phyloP scores from a whole-genome alignment of 2,797 vertebrate genomes.

The Lepilemur septentrionalis region DNA sequence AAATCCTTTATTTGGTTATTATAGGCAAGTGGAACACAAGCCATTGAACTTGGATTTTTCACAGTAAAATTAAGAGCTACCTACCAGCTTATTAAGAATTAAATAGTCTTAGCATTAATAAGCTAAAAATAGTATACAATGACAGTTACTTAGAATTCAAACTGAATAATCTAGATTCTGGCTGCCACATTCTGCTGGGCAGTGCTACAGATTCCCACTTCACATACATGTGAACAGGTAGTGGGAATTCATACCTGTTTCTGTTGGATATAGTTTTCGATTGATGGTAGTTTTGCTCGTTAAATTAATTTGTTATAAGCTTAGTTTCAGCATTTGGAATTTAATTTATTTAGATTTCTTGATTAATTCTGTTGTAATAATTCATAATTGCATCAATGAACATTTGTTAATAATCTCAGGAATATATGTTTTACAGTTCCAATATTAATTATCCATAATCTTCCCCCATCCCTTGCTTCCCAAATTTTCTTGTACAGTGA shows the following conservation, averaged over 20 bases:
- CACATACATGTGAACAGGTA: background rate
- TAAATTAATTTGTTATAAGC: background rate
- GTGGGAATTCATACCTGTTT: background rate
- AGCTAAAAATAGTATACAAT: background rate
- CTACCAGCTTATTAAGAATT: slow-evolving; percentile 31
- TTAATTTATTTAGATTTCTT: background rate
- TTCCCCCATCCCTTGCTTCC: background rate
- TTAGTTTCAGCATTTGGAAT: background rate
- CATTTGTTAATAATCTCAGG: background rate
- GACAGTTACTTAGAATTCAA: background rate
- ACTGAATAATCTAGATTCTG: background rate
- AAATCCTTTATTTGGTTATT: slow-evolving; percentile 3
- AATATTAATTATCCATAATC: background rate
- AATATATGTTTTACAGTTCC: background rate
- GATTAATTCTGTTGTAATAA: background rate
- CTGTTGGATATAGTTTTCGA: background rate
- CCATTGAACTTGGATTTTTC: background rate
- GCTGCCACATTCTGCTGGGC: background rate
- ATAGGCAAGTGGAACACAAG: background rate
- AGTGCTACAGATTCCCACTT: background rate
- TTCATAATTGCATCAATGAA: background rate
- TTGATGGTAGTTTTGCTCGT: background rate
- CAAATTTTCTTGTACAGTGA: background rate
- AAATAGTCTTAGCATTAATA: background rate
- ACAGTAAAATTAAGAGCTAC: background rate